A percentile compares a stretch with the other conserved stretches of the same genome.
These are phyloP conservation scores for Chunga burmeisteri DNA, from an alignment of 2,113 vertebrate genomes.

Conservation along the genomic window DNA sequence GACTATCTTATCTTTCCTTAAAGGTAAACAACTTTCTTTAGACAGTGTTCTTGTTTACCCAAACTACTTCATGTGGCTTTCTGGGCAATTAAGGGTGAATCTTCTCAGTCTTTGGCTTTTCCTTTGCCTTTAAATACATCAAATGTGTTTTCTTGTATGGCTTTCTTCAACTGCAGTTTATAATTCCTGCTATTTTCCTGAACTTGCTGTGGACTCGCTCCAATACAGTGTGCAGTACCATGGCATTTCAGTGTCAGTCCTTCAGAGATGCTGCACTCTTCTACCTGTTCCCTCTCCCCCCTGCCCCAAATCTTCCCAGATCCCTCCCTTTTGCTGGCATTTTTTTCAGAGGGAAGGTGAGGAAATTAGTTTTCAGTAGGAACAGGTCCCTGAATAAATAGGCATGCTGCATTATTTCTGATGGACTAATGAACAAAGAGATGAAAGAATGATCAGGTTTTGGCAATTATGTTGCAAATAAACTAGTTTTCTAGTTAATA, in stretches of 20 bases:
- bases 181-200: not conserved
- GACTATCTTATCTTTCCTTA: not conserved
- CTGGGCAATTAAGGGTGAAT: not conserved
- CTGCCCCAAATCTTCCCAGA: not conserved
- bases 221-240: rapidly evolving
- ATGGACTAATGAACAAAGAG: not conserved
- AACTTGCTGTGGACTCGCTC: rapidly evolving
- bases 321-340: not conserved
- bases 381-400: not conserved
- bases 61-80: not conserved
- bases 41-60: not conserved
- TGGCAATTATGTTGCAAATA: not conserved
- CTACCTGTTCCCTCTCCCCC: not conserved
- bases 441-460: not conserved
- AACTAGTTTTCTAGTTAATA: not conserved
- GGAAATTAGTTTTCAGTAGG: not conserved
- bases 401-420: not conserved
- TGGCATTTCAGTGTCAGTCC: not conserved
- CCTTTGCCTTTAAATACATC: not conserved
- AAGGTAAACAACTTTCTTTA: not conserved
- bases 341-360: not conserved
- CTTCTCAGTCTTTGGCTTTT: not conserved
- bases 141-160: not conserved
- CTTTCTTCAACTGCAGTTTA: not conserved
- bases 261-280: not conserved